A percentile compares a stretch with the other conserved stretches of the same genome.
Conservation (phyloP, 1,140 invertebrate genomes). For the Zaprionus ghesquierei region DNA sequence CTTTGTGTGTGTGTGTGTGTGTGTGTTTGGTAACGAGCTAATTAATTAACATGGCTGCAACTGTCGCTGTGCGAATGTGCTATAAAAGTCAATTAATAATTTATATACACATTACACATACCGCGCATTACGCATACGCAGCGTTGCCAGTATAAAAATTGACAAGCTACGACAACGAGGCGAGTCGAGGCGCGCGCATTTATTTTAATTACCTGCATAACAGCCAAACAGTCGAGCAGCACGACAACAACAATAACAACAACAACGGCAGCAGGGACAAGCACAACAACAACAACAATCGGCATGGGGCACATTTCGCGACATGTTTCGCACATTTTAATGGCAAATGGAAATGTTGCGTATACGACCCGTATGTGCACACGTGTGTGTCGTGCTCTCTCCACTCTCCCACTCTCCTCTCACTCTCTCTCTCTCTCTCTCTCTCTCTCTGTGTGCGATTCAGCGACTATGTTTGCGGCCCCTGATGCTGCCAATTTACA, state of each 20-base stretch:
- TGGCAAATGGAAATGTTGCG: slow-evolving; percentile 69
- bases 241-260: neutral
- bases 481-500: slow-evolving; percentile 66
- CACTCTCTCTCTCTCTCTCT: too few species aligned
- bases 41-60: slow-evolving; percentile 61
- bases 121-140: slow-evolving; percentile 63
- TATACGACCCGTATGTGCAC: slow-evolving; percentile 43
- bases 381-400: neutral
- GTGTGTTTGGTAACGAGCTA: slow-evolving; percentile 42
- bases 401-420: neutral
- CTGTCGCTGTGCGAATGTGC: slow-evolving; percentile 11
- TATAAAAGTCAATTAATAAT: slow-evolving; percentile 66
- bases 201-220: slow-evolving; percentile 75
- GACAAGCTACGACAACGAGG: slow-evolving; percentile 47
- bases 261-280: slow-evolving; percentile 5
- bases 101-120: slow-evolving; percentile 62
- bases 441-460: neutral
- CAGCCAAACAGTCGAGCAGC: slow-evolving; percentile 38
- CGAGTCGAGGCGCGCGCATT: too few species aligned
- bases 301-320: slow-evolving; percentile 46
- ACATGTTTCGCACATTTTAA: slow-evolving; percentile 50
- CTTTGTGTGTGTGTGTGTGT: neutral
- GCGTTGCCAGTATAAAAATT: slow-evolving; percentile 48
- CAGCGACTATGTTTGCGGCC: slow-evolving; percentile 18
- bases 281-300: slow-evolving; percentile 27